Evolutionary conservation across 2,113 vertebrate species (phyloP).

Genomic region (Cryptoleucopteryx plumbea): DNA sequence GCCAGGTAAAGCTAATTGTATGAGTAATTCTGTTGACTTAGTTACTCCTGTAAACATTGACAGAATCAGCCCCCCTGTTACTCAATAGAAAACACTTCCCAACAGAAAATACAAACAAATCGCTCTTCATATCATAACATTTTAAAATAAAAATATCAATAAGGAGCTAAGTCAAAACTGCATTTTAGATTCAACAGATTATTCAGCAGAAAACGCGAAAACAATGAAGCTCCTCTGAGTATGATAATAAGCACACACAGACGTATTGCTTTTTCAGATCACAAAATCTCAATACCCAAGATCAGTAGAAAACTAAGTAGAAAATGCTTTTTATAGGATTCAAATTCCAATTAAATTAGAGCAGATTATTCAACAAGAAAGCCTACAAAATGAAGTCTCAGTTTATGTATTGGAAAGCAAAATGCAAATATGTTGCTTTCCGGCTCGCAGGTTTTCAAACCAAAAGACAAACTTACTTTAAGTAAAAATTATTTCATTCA

Average conservation of each 20-base stretch:
- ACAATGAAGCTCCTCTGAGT: slow-evolving; percentile 30
- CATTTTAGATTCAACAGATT: slow-evolving; percentile 43
- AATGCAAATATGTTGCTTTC: slow-evolving; percentile 67
- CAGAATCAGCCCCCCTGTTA: background rate
- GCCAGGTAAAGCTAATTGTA: slow-evolving; percentile 18
- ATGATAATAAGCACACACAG: slow-evolving; percentile 10
- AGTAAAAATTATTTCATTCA: slow-evolving; percentile 60
- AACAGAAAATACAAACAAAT: slow-evolving; percentile 42
- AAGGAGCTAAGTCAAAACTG: slow-evolving; percentile 12
- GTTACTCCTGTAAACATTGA: slow-evolving; percentile 26
- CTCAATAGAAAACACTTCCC: slow-evolving; percentile 1
- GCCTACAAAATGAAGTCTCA: slow-evolving; percentile 38
- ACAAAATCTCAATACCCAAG: slow-evolving; percentile 42
- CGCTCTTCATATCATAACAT: background rate
- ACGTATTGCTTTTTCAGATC: slow-evolving; percentile 41
- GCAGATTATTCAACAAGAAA: slow-evolving; percentile 64
- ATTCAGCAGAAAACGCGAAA: slow-evolving; percentile 19
- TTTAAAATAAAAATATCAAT: slow-evolving; percentile 55
- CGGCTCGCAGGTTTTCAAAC: slow-evolving; percentile 46
- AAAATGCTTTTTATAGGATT: slow-evolving; percentile 61
- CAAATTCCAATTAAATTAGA: slow-evolving; percentile 66
- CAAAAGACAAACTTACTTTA: slow-evolving; percentile 58
- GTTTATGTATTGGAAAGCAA: slow-evolving; percentile 55
- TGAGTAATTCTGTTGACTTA: slow-evolving; percentile 25
- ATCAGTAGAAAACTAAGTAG: slow-evolving; percentile 55